Percentiles rank a stretch among this genome's conserved stretches.
These are phyloP conservation scores for Anthopleura xanthogrammica DNA, from an alignment of 92 coral and sea anemone species.

Conservation along the genomic window DNA sequence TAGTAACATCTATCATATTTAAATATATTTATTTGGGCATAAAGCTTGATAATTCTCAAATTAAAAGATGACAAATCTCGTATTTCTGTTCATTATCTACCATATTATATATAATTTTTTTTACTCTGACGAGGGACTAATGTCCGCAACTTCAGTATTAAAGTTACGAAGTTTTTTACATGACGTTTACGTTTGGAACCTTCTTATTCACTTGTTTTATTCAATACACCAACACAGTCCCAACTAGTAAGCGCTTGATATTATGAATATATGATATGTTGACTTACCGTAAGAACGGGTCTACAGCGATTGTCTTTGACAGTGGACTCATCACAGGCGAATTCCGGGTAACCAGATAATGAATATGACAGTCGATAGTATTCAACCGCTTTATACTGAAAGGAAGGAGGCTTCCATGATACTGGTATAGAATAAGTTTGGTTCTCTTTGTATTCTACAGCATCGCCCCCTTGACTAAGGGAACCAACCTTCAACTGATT, in stretches of 20 bases:
- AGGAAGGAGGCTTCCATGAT: conserved; percentile 54
- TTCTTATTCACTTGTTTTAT: not conserved
- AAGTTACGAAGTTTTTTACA: no score
- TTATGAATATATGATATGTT: no score
- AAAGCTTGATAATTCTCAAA: no score
- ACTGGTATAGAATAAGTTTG: conserved; percentile 23
- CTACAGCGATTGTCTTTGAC: not conserved
- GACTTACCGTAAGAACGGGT: conserved; percentile 23
- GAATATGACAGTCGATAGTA: conserved; percentile 41
- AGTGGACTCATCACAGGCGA: conserved; percentile 1
- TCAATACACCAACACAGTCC: not conserved
- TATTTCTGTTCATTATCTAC: no score
- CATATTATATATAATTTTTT: no score
- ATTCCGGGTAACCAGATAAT: conserved; percentile 38
- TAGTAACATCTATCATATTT: no score
- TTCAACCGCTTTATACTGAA: conserved; percentile 19
- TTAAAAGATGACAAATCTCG: no score
- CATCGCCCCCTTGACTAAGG: not conserved
- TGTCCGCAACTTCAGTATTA: not conserved
- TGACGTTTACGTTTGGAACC: no score
- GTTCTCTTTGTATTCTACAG: conserved; percentile 11
- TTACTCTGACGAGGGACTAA: not conserved
- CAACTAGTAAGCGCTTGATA: not conserved
- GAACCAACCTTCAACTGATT: not conserved
- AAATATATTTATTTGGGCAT: no score